A percentile compares a stretch with the other conserved stretches of the same genome.
phyloP scores from a whole-genome alignment of 2,888 invertebrate genomes.

The Lutraria lutraria region DNA sequence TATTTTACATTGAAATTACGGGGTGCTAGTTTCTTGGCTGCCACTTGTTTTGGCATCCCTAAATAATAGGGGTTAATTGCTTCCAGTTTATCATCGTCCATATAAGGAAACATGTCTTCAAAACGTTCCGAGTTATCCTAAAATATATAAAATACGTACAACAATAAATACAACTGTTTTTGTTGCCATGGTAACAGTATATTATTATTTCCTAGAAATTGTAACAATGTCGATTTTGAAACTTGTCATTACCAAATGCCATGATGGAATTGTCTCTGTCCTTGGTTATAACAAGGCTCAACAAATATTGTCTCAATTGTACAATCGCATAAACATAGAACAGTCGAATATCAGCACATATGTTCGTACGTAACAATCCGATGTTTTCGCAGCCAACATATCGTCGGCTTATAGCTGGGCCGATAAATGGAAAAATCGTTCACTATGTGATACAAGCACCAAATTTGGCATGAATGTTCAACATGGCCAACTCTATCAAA shows the following conservation, averaged over 20 bases:
- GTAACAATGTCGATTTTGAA: neutral
- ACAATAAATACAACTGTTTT: neutral
- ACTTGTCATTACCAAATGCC: neutral
- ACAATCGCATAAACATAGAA: too few species aligned
- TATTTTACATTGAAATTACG: slow-evolving; percentile 21
- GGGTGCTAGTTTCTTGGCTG: slow-evolving; percentile 92
- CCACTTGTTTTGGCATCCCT: slow-evolving; percentile 95
- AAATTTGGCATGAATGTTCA: too few species aligned
- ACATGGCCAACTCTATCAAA: too few species aligned
- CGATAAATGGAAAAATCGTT: too few species aligned
- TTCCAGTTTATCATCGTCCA: slow-evolving; percentile 23
- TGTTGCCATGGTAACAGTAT: neutral
- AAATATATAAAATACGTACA: slow-evolving; percentile 32
- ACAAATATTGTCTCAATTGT: neutral
- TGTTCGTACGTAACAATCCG: too few species aligned
- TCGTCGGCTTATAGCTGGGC: too few species aligned
- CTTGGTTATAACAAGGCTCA: neutral
- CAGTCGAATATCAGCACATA: too few species aligned
- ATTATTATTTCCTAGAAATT: neutral
- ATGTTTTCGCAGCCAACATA: too few species aligned
- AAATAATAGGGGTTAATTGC: slow-evolving; percentile 92
- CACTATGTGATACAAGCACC: too few species aligned
- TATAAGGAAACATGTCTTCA: slow-evolving; percentile 44
- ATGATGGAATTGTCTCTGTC: neutral
- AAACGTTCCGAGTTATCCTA: slow-evolving; percentile 54